Evolutionary conservation across 2,797 vertebrate species (phyloP).

Genomic region (Chrysocyon brachyurus): DNA sequence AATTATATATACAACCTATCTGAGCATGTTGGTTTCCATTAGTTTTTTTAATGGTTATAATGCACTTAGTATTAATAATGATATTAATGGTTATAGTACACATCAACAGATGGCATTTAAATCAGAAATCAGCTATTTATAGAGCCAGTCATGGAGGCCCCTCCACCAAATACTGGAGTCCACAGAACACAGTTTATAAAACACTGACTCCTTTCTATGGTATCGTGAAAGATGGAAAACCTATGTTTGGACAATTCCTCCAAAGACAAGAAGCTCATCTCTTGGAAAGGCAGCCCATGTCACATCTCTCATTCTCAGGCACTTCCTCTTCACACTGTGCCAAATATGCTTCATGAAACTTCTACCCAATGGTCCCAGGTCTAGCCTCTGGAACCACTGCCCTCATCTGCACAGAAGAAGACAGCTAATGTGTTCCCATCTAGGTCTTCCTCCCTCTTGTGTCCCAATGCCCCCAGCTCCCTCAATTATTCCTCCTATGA

Average conservation of each 20-base stretch:
- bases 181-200: background rate
- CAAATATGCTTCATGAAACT: background rate
- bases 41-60: slow-evolving; percentile 11
- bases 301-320: background rate
- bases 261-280: background rate
- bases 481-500: background rate
- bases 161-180: background rate
- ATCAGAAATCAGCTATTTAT: background rate
- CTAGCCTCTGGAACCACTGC: background rate
- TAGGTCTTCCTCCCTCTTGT: background rate
- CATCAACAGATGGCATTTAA: background rate
- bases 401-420: background rate
- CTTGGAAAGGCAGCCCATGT: background rate
- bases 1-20: background rate
- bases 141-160: background rate
- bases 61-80: background rate
- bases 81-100: background rate
- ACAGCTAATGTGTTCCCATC: background rate
- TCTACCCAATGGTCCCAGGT: background rate
- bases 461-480: background rate
- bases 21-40: background rate
- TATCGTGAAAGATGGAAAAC: background rate
- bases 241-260: background rate
- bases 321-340: background rate
- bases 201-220: background rate